phyloP scores from a whole-genome alignment of 1,140 invertebrate genomes.

The Anastrepha ludens region DNA sequence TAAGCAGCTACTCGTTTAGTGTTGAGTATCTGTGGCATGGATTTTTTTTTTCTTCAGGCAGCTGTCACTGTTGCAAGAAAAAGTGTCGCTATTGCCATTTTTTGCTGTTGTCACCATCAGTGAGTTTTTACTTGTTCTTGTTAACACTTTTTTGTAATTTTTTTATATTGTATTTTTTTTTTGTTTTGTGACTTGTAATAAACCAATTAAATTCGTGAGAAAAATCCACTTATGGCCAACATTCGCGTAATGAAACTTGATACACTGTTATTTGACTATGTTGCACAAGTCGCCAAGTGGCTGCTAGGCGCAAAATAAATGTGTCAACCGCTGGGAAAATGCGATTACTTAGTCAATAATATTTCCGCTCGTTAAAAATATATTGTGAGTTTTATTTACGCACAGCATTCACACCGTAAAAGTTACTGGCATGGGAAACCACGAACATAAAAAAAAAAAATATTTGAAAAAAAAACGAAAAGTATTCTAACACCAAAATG shows the following conservation, averaged over 20 bases:
- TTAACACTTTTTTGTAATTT: background rate
- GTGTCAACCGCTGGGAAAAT: background rate
- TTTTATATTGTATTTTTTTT: background rate
- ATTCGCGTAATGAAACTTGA: background rate
- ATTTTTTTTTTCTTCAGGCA: background rate
- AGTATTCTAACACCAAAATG: too few species aligned
- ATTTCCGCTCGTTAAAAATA: background rate
- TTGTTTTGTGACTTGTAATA: background rate
- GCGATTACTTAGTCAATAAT: conserved; percentile 5
- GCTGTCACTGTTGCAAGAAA: background rate
- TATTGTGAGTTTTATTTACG: background rate
- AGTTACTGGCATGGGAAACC: background rate
- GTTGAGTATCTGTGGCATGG: background rate
- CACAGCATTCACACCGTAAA: too few species aligned
- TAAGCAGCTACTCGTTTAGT: background rate
- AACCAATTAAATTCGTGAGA: conserved; percentile 51
- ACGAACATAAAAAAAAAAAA: background rate
- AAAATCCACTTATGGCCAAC: conserved; percentile 11
- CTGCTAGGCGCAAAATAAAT: background rate
- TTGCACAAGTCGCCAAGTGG: background rate
- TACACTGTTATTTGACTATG: background rate
- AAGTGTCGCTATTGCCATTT: conserved; percentile 7
- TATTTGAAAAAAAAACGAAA: background rate
- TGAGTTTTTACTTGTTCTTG: background rate
- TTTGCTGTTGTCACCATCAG: background rate